Evolutionary conservation across 2,113 vertebrate species (phyloP), one percentile per base, ranked within the genome.

Genomic region (Elgaria multicarinata): DNA sequence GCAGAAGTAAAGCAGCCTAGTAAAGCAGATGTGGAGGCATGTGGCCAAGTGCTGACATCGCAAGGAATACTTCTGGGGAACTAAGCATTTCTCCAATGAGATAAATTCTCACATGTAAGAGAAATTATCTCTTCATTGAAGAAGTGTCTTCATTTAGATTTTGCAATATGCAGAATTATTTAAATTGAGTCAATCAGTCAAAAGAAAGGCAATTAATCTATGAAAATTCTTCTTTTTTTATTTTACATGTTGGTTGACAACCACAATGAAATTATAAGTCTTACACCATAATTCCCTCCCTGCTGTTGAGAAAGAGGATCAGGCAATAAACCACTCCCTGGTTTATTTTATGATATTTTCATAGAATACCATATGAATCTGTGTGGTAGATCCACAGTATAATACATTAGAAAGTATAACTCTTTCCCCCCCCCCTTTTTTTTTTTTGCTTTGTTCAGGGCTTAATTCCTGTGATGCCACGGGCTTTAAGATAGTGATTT

Each of bases 361-460:
- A 78, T 36, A 79, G 46, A 84, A 93, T 55, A 2, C 0, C 85
- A 39, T 89, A 86, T 50, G 39, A 88, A 85, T 14, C 58, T 90
- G 44, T 26, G 71, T 67, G 66, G 7, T 82, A 74, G 26, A 87
- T 91, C 88, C 64, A 86, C 39, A 88, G 69, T 28, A 7, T 87
- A 66, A 33, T n/a, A 14, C 42, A 0, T 14, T 69, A 16, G 39
- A 53, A 83, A 26, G 7, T 74, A 1, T 24, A 87, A 3, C 55
- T 77, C 9, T 50, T n/a, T n/a, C n/a, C n/a, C n/a, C n/a, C n/a
- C n/a, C n/a, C n/a, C n/a, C n/a, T n/a, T n/a, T n/a, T n/a, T n/a
- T n/a, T n/a, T 92, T 92, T 1, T 88, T 90, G 76, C 88, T 87
- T 22, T 92, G 3, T 2, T 78, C 1, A 71, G 87, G 3, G n/a